A percentile compares a stretch with the other conserved stretches of the same genome.
Conservation (phyloP, 2,113 vertebrate genomes). For the Panthera tigris region DNA sequence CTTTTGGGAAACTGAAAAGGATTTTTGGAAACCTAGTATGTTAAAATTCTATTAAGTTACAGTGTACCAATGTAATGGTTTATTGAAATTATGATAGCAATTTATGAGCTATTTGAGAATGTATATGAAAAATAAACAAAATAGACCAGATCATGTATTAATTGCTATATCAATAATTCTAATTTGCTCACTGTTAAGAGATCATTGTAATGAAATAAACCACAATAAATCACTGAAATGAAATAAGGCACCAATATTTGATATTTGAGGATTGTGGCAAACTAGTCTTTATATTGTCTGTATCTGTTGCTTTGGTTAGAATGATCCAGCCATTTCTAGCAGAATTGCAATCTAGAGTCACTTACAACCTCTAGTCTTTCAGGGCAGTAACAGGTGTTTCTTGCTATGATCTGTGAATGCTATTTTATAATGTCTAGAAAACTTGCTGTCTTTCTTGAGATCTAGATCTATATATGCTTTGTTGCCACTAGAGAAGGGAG, state of each 20-base stretch:
- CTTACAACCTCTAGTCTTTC: background rate
- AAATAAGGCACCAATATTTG: background rate
- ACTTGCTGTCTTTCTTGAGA: conserved; percentile 35
- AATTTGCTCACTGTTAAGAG: background rate
- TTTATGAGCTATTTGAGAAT: conserved; percentile 46
- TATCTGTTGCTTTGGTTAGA: background rate
- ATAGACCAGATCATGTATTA: background rate
- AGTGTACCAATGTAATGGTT: background rate
- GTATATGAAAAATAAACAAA: conserved; percentile 25
- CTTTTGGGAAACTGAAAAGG: conserved; percentile 32
- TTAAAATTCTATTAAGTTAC: background rate
- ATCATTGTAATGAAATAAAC: conserved; percentile 8
- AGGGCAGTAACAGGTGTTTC: background rate
- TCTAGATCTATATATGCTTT: background rate
- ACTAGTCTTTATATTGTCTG: background rate
- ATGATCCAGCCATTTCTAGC: background rate
- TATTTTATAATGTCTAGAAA: background rate
- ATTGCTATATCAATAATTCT: conserved; percentile 25
- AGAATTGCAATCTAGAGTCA: background rate
- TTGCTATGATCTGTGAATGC: background rate
- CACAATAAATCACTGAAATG: background rate
- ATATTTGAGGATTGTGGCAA: background rate
- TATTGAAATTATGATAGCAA: conserved; percentile 12
- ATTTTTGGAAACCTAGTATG: conserved; percentile 37
- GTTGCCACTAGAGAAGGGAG: background rate